Base-by-base conservation (phyloP, 2,888 invertebrate species). In the Notocelia uddmanniana region DNA sequence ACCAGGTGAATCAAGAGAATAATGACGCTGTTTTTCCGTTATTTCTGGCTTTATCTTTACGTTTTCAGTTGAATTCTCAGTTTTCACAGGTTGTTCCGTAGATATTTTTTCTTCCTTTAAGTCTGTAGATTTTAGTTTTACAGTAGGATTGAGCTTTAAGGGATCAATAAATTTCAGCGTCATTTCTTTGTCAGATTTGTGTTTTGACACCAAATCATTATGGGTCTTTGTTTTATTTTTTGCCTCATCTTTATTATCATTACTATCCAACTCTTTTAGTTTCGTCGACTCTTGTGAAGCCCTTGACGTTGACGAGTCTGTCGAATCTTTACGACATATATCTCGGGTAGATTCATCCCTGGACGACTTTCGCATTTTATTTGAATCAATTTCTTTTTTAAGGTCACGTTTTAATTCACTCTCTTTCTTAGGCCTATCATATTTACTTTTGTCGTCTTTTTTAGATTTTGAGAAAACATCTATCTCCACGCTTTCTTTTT, bases 371-470 rank as follows among this genome's bases (percentile, higher is more conserved):
- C 91, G 84, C 76, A 81, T 83, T 84, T 91, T 94, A 19, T 80
- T 76, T 23, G 80, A 77, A 58, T 93, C 93, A 26, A 78, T 79
- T 52, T 92, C 92, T 78, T 90, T 90, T 86, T 94, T 94, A 71
- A 79, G 81, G 23, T 95, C 94, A 54, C 88, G 85, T 81, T 92
- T 93, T 41, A 80, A 71, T 8, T 93, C 94, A 73, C 73, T 81
- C 64, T 92, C 93, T 80, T 92, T 93, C 78, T 87, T 91, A 59
- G 82, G 76, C 78, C 87, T 86, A 21, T 93, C 92, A 77, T 91
- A 84, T 84, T 89, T 94, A 80, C 94, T 89, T 84, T 90, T 94
- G 71, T 95, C 95, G 45, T 93, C 93, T 77, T 89, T 92, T 89
- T 88, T 92, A 15, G 74, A 72, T 77, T 89, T 90, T 18, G 74